Evolutionary conservation across 2,888 invertebrate genomes (phyloP), one percentile per base, ranked within the genome.

Genomic region (Rotaria socialis): DNA sequence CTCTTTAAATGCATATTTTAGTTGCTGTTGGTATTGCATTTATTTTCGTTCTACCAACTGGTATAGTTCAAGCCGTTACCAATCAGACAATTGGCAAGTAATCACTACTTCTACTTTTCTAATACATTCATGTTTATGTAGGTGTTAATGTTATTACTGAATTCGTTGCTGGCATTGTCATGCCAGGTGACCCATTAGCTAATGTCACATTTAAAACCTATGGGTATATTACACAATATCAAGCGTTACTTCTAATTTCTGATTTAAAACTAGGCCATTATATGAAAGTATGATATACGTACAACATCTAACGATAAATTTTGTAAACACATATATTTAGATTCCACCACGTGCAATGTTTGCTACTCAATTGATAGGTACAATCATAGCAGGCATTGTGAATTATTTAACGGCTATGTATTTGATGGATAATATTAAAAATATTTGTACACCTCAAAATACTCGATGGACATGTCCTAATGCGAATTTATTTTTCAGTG

Each of bases 251-350:
- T 5, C 24, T 75, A 14, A 43, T 75, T 43, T 75, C 43, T 43
- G 43, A 75, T 43, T 43, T 80, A 11, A 80, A 80, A 80, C 7
- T 80, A 24, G 80, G 47, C n/a, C 80, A 80, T 80, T 80, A 80
- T 47, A 80, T 80, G 80, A 80, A 80, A n/a, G 67, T 67, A 67
- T 41, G 19, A 56, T 56, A 22, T 22, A 8, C 6, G 8, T 16
- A 19, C 16, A 60, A 60, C 14, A 27, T 14, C 16, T 27, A 60
- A 24, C 11, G 14, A 10, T 16, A 3, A 41, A 56, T 24, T 67
- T 35, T 14, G 14, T 67, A 35, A 5, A 16, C 6, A 5, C 11
- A 6, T 14, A 19, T 35, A 14, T 60, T 60, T 16, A 60, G 47
- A 80, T 80, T 80, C 47, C 80, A n/a, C 80, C 80, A 14, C 47